phyloP scores from a whole-genome alignment of 2,888 invertebrate species.

The Mallateleia sp. region DNA sequence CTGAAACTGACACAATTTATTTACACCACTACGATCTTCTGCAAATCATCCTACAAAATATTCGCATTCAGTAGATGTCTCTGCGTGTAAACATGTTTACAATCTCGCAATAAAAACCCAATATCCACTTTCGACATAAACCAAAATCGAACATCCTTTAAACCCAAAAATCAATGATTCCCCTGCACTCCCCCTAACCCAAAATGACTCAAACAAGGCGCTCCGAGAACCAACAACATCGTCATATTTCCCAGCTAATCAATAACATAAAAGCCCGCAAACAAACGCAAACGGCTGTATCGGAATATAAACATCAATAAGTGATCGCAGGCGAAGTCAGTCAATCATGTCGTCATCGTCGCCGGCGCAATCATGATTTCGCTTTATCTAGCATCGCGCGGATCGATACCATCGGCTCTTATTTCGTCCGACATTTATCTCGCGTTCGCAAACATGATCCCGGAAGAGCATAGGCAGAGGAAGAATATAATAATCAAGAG shows the following conservation, averaged over 20 bases:
- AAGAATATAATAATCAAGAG: conserved; percentile 75
- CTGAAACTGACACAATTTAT: too few relatives aligned
- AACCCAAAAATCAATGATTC: too few relatives aligned
- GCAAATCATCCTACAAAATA: too few relatives aligned
- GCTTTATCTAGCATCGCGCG: conserved; percentile 64
- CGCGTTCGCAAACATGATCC: conserved; percentile 73
- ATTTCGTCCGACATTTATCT: conserved; percentile 74
- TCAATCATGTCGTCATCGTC: conserved; percentile 72
- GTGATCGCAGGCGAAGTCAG: conserved; percentile 50
- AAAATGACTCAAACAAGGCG: too few relatives aligned
- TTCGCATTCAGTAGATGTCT: too few relatives aligned
- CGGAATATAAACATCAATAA: conserved; percentile 75
- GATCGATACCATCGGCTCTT: conserved; percentile 67
- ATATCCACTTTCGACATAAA: too few relatives aligned
- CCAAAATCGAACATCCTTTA: too few relatives aligned
- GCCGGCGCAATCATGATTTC: conserved; percentile 63
- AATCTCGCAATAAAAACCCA: too few relatives aligned
- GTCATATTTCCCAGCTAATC: conserved; percentile 2
- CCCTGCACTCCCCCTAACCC: too few relatives aligned
- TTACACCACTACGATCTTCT: too few relatives aligned
- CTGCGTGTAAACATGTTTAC: too few relatives aligned
- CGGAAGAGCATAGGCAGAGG: conserved; percentile 63
- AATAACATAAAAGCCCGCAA: conserved; percentile 35
- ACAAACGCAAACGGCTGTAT: conserved; percentile 53
- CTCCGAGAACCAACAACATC: too few relatives aligned